These are phyloP conservation scores for Tenthredo mesomela DNA, from an alignment of 2,888 invertebrate species.

Conservation along the genomic window DNA sequence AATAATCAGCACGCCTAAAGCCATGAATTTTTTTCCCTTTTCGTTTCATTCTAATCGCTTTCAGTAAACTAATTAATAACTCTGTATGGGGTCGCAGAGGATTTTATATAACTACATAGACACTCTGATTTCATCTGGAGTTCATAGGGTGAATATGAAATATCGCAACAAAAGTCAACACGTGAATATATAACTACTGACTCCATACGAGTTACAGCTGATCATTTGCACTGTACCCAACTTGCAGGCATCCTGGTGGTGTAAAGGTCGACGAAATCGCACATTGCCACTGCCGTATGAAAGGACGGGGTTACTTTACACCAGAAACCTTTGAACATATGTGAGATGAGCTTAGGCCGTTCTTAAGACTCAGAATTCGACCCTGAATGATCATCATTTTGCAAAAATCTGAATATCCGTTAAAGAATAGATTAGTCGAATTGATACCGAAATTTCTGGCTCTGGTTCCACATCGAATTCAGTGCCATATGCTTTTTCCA, in stretches of 20 bases:
- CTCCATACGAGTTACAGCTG: neutral
- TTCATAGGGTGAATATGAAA: neutral
- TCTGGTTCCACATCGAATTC: no score
- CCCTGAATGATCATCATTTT: neutral
- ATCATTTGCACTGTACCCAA: slow-evolving; percentile 17
- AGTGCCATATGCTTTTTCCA: neutral
- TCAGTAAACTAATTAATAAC: neutral
- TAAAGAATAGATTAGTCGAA: no score
- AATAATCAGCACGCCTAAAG: neutral
- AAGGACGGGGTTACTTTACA: neutral
- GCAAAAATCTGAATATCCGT: neutral
- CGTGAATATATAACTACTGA: neutral
- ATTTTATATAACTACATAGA: neutral
- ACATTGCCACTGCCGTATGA: slow-evolving; percentile 27
- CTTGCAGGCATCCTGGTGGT: neutral
- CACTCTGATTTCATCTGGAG: neutral
- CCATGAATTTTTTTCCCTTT: neutral
- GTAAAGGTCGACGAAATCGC: neutral
- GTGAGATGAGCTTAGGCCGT: neutral
- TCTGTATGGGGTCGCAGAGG: neutral
- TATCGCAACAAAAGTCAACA: neutral
- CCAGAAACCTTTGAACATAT: neutral
- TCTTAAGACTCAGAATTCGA: neutral
- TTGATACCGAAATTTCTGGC: no score
- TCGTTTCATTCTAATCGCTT: neutral